These are phyloP conservation scores for Leucania comma DNA, from an alignment of 2,888 invertebrate species.

Conservation along the genomic window DNA sequence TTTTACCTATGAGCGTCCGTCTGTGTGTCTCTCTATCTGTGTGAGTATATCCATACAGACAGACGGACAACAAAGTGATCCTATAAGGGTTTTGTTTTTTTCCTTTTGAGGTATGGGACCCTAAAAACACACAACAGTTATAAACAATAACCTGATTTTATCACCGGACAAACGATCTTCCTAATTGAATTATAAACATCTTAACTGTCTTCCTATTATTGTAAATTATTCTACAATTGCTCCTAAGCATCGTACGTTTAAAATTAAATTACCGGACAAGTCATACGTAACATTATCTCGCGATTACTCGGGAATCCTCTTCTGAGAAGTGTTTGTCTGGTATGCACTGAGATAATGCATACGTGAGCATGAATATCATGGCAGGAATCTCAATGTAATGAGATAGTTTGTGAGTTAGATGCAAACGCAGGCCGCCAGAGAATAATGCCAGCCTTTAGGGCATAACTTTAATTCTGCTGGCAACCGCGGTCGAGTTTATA, in stretches of 20 bases:
- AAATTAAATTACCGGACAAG: slow-evolving; percentile 54
- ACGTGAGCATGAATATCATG: slow-evolving; percentile 50
- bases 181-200: slow-evolving; percentile 65
- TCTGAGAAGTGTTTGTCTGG: slow-evolving; percentile 50
- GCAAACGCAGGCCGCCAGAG: slow-evolving; percentile 23
- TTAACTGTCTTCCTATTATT: slow-evolving; percentile 38
- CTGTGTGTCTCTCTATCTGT: too few relatives aligned
- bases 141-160: slow-evolving; percentile 42
- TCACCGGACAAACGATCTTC: slow-evolving; percentile 39
- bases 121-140: slow-evolving; percentile 19
- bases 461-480: slow-evolving; percentile 55
- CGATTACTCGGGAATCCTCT: slow-evolving; percentile 46
- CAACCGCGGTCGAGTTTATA: slow-evolving; percentile 53
- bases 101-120: too few relatives aligned
- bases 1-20: too few relatives aligned
- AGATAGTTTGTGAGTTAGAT: slow-evolving; percentile 55
- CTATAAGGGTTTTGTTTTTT: too few relatives aligned
- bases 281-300: slow-evolving; percentile 50
- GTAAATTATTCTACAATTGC: slow-evolving; percentile 41
- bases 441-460: slow-evolving; percentile 48
- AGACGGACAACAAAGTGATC: too few relatives aligned
- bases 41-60: too few relatives aligned
- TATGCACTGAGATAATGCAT: slow-evolving; percentile 33
- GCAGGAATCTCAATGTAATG: slow-evolving; percentile 55
- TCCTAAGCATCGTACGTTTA: slow-evolving; percentile 47